Percentiles rank a stretch among this genome's conserved stretches.
These are phyloP conservation scores for Amorpha juglandis DNA, from an alignment of 2,888 invertebrate genomes.

Conservation along the genomic window DNA sequence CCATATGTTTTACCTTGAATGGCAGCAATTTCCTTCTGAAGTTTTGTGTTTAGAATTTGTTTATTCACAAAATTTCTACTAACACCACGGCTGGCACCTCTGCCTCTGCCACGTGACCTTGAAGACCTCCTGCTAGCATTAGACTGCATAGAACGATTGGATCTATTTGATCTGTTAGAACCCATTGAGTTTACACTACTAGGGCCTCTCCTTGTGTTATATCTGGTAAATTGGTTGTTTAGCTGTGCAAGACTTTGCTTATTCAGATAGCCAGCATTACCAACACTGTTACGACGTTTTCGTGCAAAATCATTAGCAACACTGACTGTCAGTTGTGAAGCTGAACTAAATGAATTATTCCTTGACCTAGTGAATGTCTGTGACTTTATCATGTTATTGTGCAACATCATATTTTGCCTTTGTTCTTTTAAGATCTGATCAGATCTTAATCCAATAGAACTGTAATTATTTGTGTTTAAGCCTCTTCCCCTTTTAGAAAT, in stretches of 20 bases:
- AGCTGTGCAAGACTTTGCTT: slow-evolving; percentile 71
- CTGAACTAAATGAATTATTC: slow-evolving; percentile 69
- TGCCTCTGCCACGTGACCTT: slow-evolving; percentile 63
- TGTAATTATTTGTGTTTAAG: slow-evolving; percentile 67
- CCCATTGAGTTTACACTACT: slow-evolving; percentile 75
- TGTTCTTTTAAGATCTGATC: slow-evolving; percentile 75
- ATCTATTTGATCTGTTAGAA: slow-evolving; percentile 68
- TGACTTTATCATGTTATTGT: slow-evolving; percentile 69
- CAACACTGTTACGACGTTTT: slow-evolving; percentile 73
- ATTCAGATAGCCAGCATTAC: slow-evolving; percentile 69
- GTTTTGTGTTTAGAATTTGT: slow-evolving; percentile 68
- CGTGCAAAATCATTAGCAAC: slow-evolving; percentile 75
- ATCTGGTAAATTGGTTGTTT: slow-evolving; percentile 66
- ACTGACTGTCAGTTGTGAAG: slow-evolving; percentile 74
- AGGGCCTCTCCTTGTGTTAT: slow-evolving; percentile 66
- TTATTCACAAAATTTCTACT: slow-evolving; percentile 72
- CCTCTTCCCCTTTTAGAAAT: slow-evolving; percentile 76
- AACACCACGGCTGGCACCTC: slow-evolving; percentile 64
- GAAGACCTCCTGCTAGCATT: slow-evolving; percentile 61
- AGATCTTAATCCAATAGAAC: slow-evolving; percentile 74
- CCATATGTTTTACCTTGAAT: slow-evolving; percentile 71
- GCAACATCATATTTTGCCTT: slow-evolving; percentile 56
- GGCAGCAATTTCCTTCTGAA: slow-evolving; percentile 77
- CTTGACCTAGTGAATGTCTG: slow-evolving; percentile 79
- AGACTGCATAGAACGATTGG: slow-evolving; percentile 59